Evolutionary conservation across 1,140 invertebrate species (phyloP).

Genomic region (Glomeris maerens): DNA sequence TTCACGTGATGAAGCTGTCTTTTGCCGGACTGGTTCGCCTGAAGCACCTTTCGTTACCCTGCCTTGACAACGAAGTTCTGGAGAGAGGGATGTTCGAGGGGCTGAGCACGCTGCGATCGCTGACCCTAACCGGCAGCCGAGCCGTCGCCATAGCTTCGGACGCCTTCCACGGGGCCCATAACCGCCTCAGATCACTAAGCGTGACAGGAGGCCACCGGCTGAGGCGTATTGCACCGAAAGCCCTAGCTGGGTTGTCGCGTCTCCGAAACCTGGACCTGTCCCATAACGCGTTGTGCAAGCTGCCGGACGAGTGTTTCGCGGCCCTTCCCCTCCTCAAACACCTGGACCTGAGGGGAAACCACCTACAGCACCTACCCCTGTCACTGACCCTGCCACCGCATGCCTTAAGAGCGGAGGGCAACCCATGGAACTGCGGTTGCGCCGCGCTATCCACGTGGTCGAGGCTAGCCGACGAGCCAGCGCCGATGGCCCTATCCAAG

Average conservation of each 20-base stretch:
- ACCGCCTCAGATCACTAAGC: conserved; percentile 41
- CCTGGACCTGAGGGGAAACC: conserved; percentile 44
- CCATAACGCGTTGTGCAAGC: conserved; percentile 39
- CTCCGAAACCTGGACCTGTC: conserved; percentile 46
- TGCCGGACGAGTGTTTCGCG: conserved; percentile 47
- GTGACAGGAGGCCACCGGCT: conserved; percentile 46
- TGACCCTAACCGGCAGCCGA: conserved; percentile 38
- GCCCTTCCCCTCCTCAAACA: conserved; percentile 43
- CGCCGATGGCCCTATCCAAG: too few relatives aligned
- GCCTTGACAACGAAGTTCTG: conserved; percentile 39
- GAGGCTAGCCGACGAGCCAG: conserved; percentile 27
- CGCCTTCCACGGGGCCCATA: conserved; percentile 44
- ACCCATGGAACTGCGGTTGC: conserved; percentile 55
- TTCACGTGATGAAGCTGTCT: conserved; percentile 43
- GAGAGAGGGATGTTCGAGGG: conserved; percentile 45
- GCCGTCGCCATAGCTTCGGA: conserved; percentile 47
- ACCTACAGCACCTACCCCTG: conserved; percentile 38
- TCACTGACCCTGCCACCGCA: conserved; percentile 37
- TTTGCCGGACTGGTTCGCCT: conserved; percentile 44
- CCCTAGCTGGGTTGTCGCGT: conserved; percentile 45
- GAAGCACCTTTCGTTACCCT: conserved; percentile 37
- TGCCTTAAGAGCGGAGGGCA: conserved; percentile 42
- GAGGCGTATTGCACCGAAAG: conserved; percentile 47
- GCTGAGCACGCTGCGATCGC: conserved; percentile 36
- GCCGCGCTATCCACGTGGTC: conserved; percentile 47